phyloP scores from a whole-genome alignment of 2,888 invertebrate species.

The Limulus polyphemus region DNA sequence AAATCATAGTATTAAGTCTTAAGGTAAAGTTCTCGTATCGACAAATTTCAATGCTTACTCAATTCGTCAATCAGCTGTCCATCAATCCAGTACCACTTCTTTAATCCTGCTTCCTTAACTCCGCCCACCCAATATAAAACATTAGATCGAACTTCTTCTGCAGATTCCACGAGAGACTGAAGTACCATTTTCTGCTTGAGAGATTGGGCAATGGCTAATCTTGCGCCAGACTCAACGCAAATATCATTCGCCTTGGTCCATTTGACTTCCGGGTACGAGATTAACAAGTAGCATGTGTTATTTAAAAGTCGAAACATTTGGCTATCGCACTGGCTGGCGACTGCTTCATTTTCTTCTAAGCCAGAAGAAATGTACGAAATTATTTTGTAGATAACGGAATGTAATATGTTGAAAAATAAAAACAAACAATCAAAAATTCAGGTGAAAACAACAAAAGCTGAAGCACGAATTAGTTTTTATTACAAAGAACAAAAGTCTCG shows the following conservation, averaged over 20 bases:
- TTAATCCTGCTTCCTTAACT: conserved; percentile 30
- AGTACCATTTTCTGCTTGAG: conserved; percentile 58
- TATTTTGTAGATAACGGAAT: no score
- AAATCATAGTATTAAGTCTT: no score
- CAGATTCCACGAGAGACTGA: conserved; percentile 52
- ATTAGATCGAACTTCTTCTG: conserved; percentile 57
- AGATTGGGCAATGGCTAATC: conserved; percentile 50
- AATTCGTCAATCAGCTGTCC: conserved; percentile 48
- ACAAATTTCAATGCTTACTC: conserved; percentile 35
- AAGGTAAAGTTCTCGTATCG: no score
- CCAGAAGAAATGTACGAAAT: no score
- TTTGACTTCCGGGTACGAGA: conserved; percentile 60
- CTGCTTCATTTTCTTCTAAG: no score
- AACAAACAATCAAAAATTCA: no score
- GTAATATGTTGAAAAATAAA: no score
- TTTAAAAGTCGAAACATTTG: conserved; percentile 49
- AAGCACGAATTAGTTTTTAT: no score
- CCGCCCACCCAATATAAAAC: conserved; percentile 63
- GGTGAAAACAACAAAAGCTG: no score
- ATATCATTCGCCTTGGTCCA: conserved; percentile 57
- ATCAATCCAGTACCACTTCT: conserved; percentile 52
- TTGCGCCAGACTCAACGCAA: conserved; percentile 54
- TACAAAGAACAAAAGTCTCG: no score
- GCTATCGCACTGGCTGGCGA: no score
- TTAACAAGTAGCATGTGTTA: conserved; percentile 60